Conservation (phyloP, 2,888 invertebrate genomes). For the Mesoligia furuncula region DNA sequence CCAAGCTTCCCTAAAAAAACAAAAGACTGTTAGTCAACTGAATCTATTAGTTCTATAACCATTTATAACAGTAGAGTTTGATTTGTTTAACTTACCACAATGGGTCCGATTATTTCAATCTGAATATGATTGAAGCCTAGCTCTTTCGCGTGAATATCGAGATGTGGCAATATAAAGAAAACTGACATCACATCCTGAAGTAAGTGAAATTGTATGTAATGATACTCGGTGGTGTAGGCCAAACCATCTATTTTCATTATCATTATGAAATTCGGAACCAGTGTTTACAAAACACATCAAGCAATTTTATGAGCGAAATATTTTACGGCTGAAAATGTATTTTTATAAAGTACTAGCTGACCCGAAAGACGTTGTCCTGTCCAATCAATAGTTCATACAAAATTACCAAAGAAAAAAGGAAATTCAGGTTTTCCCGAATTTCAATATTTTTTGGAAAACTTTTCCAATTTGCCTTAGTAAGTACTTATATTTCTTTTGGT, state of each 20-base stretch:
- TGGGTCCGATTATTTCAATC: constrained; percentile 40
- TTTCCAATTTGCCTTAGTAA: too few relatives aligned
- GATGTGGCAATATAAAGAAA: constrained; percentile 39
- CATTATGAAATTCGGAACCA: too few relatives aligned
- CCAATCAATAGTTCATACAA: too few relatives aligned
- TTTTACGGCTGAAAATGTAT: not conserved
- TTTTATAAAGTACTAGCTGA: not conserved
- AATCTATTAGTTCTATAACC: not conserved
- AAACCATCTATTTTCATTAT: not conserved
- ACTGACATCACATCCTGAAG: constrained; percentile 76
- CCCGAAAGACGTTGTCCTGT: too few relatives aligned
- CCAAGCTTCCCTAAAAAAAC: constrained; percentile 88
- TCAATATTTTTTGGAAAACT: too few relatives aligned
- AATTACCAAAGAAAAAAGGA: too few relatives aligned
- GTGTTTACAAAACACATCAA: too few relatives aligned
- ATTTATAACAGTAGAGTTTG: not conserved
- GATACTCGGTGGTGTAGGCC: too few relatives aligned
- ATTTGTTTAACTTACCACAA: constrained; percentile 44
- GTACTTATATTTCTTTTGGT: too few relatives aligned
- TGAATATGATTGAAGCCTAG: constrained; percentile 49
- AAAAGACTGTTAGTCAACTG: not conserved
- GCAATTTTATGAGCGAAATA: not conserved
- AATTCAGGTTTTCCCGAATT: too few relatives aligned
- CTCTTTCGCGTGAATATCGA: constrained; percentile 30
- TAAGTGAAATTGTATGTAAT: not conserved